phyloP scores from a whole-genome alignment of 1,140 invertebrate species.

The Platorchestia sp. region DNA sequence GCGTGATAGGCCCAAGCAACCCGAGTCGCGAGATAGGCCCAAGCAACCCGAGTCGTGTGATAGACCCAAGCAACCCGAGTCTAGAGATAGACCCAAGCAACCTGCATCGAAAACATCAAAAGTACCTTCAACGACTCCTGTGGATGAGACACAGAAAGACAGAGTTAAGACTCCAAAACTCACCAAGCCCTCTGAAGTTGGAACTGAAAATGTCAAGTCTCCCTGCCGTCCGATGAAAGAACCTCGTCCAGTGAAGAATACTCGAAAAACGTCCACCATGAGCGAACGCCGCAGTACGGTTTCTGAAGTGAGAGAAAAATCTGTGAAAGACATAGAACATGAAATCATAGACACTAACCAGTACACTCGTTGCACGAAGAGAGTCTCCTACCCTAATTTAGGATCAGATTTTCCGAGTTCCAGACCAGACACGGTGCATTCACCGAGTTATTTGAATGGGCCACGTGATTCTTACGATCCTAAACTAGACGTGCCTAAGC shows the following conservation, averaged over 20 bases:
- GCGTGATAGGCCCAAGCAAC: constrained; percentile 59
- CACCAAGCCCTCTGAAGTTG: neutral
- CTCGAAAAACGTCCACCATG: neutral
- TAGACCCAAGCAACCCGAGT: constrained; percentile 38
- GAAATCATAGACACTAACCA: neutral
- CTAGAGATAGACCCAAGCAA: constrained; percentile 56
- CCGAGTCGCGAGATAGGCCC: constrained; percentile 45
- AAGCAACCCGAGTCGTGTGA: constrained; percentile 56
- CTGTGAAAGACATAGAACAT: neutral
- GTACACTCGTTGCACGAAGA: neutral
- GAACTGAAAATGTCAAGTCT: neutral
- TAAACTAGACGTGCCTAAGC: neutral
- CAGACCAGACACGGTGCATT: neutral
- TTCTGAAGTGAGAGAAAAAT: neutral
- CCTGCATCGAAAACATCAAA: neutral
- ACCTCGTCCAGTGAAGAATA: neutral
- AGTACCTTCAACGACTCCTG: neutral
- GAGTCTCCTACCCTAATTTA: neutral
- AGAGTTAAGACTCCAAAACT: neutral
- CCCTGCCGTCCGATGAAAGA: neutral
- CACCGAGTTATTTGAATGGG: neutral
- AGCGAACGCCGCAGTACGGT: neutral
- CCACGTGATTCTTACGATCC: constrained; percentile 21
- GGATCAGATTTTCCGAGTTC: constrained; percentile 29
- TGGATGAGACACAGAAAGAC: neutral